These are phyloP conservation scores for Ramphastos sulfuratus DNA, from an alignment of 2,113 vertebrate species.

Conservation along the genomic window DNA sequence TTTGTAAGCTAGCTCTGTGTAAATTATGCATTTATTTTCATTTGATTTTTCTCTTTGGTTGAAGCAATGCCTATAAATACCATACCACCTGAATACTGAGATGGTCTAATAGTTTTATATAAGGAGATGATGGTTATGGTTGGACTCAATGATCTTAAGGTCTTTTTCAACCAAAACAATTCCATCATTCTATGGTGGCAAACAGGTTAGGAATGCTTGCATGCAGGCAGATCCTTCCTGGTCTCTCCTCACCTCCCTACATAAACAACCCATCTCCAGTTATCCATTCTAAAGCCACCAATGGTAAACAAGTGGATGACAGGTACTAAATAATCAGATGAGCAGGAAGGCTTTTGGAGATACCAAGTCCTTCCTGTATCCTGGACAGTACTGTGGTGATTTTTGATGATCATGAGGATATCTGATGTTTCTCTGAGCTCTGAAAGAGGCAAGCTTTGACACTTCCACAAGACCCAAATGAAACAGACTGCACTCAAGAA, in stretches of 20 bases:
- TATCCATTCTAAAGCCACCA: background rate
- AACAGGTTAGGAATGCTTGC: background rate
- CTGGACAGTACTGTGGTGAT: background rate
- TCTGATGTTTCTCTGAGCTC: background rate
- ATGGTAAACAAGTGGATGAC: background rate
- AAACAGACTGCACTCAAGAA: background rate
- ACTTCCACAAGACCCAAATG: background rate
- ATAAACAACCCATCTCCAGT: background rate
- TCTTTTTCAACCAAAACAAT: too few relatives aligned
- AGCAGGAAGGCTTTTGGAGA: background rate
- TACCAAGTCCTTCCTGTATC: background rate
- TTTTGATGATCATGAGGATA: background rate
- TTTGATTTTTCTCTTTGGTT: slow-evolving; percentile 2
- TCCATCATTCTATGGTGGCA: background rate
- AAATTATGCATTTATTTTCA: slow-evolving; percentile 16
- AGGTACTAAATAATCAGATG: background rate
- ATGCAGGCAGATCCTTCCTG: background rate
- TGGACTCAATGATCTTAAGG: too few relatives aligned
- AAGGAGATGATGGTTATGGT: too few relatives aligned
- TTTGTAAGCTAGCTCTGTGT: background rate
- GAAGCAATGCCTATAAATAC: slow-evolving; percentile 5
- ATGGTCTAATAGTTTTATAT: background rate
- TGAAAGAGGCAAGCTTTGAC: background rate
- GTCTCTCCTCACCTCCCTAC: background rate
- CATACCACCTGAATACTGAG: background rate